These are phyloP conservation scores for Sakesphorus luctuosus DNA, from an alignment of 2,113 vertebrate genomes.

Conservation along the genomic window DNA sequence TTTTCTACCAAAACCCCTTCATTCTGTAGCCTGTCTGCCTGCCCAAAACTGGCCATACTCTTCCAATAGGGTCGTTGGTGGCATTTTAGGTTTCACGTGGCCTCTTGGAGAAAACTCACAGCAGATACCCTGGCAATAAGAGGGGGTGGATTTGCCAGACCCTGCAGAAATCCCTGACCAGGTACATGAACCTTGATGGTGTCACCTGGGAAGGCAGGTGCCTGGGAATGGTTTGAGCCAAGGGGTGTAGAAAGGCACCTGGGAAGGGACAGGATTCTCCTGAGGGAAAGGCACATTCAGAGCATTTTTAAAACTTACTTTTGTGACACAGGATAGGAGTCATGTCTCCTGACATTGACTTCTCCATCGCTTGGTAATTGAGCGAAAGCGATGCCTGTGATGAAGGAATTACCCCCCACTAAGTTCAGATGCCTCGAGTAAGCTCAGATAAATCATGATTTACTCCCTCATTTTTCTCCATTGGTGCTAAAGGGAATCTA, in stretches of 20 bases:
- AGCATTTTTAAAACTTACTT: background rate
- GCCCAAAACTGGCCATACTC: background rate
- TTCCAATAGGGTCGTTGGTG: background rate
- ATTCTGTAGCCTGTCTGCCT: constrained; percentile 2
- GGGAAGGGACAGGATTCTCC: background rate
- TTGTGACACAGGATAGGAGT: background rate
- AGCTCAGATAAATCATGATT: background rate
- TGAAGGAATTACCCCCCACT: background rate
- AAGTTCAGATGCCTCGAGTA: background rate
- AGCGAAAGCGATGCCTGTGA: fast-evolving
- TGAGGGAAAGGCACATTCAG: background rate
- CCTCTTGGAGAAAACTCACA: background rate
- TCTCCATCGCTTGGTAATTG: background rate
- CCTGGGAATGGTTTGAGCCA: background rate
- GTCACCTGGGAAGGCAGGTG: background rate
- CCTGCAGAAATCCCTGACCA: background rate
- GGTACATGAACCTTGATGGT: background rate
- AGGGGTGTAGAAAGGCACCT: background rate
- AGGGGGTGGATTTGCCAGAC: background rate
- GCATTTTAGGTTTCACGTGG: background rate
- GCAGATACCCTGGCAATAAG: background rate
- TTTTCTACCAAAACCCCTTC: constrained; percentile 36
- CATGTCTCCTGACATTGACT: background rate
- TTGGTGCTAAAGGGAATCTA: background rate
- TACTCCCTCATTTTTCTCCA: background rate